Evolutionary conservation across 2,797 vertebrate genomes (phyloP), one percentile per base, ranked within the genome.

Genomic region (Xenops minutus): DNA sequence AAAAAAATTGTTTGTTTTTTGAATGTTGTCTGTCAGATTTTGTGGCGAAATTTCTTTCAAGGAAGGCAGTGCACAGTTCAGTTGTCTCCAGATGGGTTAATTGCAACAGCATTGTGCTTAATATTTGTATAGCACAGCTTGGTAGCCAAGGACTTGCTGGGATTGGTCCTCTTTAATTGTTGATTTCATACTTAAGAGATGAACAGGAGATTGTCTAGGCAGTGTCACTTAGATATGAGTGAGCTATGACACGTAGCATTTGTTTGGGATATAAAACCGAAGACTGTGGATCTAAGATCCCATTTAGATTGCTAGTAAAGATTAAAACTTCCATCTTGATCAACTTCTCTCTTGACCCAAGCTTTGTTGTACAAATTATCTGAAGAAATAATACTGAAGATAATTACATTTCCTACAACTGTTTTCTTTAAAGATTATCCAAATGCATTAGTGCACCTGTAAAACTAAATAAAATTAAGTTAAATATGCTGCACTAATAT

Each of bases 231-330:
- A 79, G 55, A 62, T 77, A 41, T 36, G 72, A 74, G 24, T 8
- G 39, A 68, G 24, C 68, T 62, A 39, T 1, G 12, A 88, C 55
- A 76, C 23, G 51, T 5, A 59, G 46, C 58, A 48, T 68, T 91
- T 44, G 9, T 75, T 89, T 81, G 43, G 64, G 24, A n/a, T 76
- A 54, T 83, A 76, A 95, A 93, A 73, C 48, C 73, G 32, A 85
- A 92, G 79, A 59, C 85, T 30, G 22, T 43, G 54, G 58, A 78
- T 92, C 79, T 93, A 52, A 67, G 58, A 88, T 91, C 75, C 92
- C 92, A 94, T 96, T 97, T 93, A 93, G 95, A 96, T 95, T 78
- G 34, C 91, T 96, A 91, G 59, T 97, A 94, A 96, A 94, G 92
- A 97, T 96, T 91, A 86, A 93, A 43, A 74, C 72, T 75, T 93